Percentiles rank a stretch among this genome's conserved stretches.
Evolutionary conservation across 2,797 vertebrate genomes (phyloP).

Genomic region (Varecia variegata): DNA sequence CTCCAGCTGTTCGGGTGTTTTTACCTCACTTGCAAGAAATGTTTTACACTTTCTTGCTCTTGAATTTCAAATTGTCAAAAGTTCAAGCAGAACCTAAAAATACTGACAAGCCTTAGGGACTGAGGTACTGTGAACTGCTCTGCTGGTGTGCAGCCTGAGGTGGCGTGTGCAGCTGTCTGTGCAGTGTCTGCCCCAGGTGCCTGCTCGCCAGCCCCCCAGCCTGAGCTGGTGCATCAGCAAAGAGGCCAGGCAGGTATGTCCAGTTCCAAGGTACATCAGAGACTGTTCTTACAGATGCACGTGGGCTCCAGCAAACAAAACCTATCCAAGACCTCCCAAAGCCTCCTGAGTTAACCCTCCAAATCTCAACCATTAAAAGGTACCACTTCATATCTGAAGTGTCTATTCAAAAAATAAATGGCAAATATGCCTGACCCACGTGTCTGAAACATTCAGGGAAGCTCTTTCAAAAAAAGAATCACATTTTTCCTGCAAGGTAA

Average conservation of each 20-base stretch:
- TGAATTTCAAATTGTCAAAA: constrained; percentile 71
- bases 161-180: neutral
- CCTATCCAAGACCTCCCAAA: neutral
- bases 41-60: constrained; percentile 49
- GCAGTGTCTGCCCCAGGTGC: rapidly evolving
- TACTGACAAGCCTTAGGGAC: constrained; percentile 1
- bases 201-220: neutral
- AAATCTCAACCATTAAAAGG: neutral
- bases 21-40: constrained; percentile 33
- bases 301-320: neutral
- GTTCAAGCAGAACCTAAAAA: constrained; percentile 66
- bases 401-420: neutral
- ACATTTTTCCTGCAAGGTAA: neutral
- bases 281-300: too few relatives aligned
- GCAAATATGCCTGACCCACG: neutral
- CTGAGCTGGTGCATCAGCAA: neutral
- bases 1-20: constrained; percentile 27
- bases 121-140: neutral
- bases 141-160: neutral
- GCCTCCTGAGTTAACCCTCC: neutral
- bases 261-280: neutral
- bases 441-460: neutral
- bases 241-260: neutral
- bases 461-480: neutral
- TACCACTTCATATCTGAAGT: neutral